Percentiles rank a stretch among this genome's conserved stretches.
Conservation (phyloP, 2,113 vertebrate genomes). For the Chaetodon trifascialis region DNA sequence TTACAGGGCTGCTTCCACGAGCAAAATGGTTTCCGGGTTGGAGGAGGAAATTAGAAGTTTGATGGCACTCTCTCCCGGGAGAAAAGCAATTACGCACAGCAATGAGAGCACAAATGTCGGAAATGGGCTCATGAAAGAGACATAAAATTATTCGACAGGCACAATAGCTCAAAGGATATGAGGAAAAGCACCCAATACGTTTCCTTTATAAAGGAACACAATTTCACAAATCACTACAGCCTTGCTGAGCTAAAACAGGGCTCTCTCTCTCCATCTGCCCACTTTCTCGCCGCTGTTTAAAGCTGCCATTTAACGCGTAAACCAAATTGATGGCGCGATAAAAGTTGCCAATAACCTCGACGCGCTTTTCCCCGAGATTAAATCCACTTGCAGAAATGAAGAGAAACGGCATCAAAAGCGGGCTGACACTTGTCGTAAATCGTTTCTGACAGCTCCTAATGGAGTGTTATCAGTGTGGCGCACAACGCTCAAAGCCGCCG, state of each 20-base stretch:
- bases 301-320: slow-evolving; percentile 50
- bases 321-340: slow-evolving; percentile 63
- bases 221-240: slow-evolving; percentile 6
- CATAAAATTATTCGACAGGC: slow-evolving; percentile 48
- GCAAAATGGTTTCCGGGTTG: slow-evolving; percentile 73
- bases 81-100: slow-evolving; percentile 76
- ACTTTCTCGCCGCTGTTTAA: slow-evolving; percentile 19
- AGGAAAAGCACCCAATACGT: slow-evolving; percentile 14
- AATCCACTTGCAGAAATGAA: slow-evolving; percentile 56
- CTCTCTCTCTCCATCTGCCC: not conserved
- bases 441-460: slow-evolving; percentile 74
- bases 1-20: slow-evolving; percentile 60
- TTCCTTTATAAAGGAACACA: slow-evolving; percentile 2
- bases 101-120: slow-evolving; percentile 70
- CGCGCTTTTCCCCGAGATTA: slow-evolving; percentile 39
- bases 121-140: slow-evolving; percentile 72
- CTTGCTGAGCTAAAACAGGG: slow-evolving; percentile 5
- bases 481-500: slow-evolving; percentile 48
- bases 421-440: slow-evolving; percentile 74
- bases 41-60: slow-evolving; percentile 79
- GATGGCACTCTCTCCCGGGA: slow-evolving; percentile 75
- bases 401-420: slow-evolving; percentile 57
- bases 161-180: slow-evolving; percentile 42
- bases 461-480: slow-evolving; percentile 70
- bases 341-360: slow-evolving; percentile 64